These are phyloP conservation scores for Pristionchus pacificus DNA, from an alignment of 1,140 invertebrate species.

Conservation along the genomic window DNA sequence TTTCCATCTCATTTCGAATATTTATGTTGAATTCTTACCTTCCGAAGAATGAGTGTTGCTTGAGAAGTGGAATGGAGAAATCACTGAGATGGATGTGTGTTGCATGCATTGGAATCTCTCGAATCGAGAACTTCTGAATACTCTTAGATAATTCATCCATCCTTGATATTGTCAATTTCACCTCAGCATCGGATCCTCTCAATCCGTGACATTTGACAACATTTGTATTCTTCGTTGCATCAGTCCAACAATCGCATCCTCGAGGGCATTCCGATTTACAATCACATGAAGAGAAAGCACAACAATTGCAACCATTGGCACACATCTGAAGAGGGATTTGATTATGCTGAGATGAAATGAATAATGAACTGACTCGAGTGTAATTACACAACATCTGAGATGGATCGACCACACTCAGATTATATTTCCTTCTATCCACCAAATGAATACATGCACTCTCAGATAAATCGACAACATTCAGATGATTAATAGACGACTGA, in stretches of 20 bases:
- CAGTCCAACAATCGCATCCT: constrained; percentile 46
- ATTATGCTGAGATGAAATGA: neutral
- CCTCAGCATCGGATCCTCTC: constrained; percentile 6
- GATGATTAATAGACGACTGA: too few species aligned
- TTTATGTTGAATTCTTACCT: neutral
- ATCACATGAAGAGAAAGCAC: constrained; percentile 48
- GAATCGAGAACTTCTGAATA: constrained; percentile 19
- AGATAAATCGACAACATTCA: constrained; percentile 28
- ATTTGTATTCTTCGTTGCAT: constrained; percentile 37
- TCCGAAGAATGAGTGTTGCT: constrained; percentile 41
- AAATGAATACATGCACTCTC: constrained; percentile 36
- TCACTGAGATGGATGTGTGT: constrained; percentile 42
- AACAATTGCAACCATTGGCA: constrained; percentile 49
- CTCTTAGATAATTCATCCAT: neutral
- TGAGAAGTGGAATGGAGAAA: constrained; percentile 39
- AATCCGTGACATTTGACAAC: constrained; percentile 36
- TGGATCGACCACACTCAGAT: constrained; percentile 3
- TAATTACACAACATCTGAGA: constrained; percentile 33
- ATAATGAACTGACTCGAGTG: neutral
- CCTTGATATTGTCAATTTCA: neutral
- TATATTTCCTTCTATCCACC: constrained; percentile 17
- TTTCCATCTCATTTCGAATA: too few species aligned
- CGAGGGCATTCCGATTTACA: constrained; percentile 49
- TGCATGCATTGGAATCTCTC: constrained; percentile 47
- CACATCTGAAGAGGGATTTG: constrained; percentile 28